phyloP scores from a whole-genome alignment of 1,140 invertebrate genomes.

The Agrypnia vestita region DNA sequence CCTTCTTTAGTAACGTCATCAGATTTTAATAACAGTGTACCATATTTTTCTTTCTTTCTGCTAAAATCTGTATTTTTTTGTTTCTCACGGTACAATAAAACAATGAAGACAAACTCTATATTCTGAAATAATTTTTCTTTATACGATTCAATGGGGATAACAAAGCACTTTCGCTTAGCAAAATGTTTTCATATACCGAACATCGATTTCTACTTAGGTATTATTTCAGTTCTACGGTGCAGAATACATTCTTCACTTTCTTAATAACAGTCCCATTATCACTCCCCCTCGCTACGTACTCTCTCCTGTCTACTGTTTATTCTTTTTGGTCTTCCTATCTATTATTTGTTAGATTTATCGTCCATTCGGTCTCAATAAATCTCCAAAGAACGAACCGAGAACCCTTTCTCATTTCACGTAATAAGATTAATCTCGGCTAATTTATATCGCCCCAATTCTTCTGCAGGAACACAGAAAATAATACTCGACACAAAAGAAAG shows the following conservation, averaged over 20 bases:
- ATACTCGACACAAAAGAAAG: slow-evolving; percentile 2
- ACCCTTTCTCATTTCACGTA: slow-evolving; percentile 22
- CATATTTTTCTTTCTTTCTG: too few relatives aligned
- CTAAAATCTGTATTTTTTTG: too few relatives aligned
- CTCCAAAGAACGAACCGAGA: slow-evolving; percentile 30
- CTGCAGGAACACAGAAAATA: slow-evolving; percentile 4
- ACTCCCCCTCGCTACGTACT: neutral
- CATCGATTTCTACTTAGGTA: neutral
- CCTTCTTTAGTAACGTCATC: too few relatives aligned
- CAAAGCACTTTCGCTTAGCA: neutral
- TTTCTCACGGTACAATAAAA: too few relatives aligned
- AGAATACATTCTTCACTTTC: slow-evolving; percentile 23
- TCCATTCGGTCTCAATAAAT: slow-evolving; percentile 35
- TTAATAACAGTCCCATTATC: slow-evolving; percentile 40
- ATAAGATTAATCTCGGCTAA: slow-evolving; percentile 33
- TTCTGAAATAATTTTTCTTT: too few relatives aligned
- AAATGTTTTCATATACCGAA: neutral
- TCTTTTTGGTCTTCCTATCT: slow-evolving; percentile 38
- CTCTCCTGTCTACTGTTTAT: slow-evolving; percentile 31
- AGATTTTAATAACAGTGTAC: too few relatives aligned
- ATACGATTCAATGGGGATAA: neutral
- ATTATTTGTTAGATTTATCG: slow-evolving; percentile 40
- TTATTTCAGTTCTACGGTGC: neutral
- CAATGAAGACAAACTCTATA: too few relatives aligned
- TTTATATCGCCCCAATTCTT: slow-evolving; percentile 27